Evolutionary conservation across 2,888 invertebrate species (phyloP), one percentile per base, ranked within the genome.

Genomic region (Lepidonotus clava): DNA sequence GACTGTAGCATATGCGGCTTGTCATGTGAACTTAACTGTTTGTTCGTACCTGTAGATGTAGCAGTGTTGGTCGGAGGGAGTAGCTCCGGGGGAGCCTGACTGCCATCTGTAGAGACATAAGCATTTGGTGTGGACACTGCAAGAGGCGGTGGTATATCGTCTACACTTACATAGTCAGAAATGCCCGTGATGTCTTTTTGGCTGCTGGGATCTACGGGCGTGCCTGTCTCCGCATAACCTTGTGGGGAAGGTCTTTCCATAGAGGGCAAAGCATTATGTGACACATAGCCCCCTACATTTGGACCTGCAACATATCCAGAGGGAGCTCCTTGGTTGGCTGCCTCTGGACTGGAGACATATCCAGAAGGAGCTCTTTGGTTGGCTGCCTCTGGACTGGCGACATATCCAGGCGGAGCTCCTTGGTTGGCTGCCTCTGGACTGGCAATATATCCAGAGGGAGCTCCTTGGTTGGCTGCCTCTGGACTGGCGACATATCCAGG

Each of bases 401-500:
- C 71, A 71, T 71, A 71, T 36, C 71, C 71, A 5, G 38, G 36
- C 2, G 71, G 71, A 36, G 71, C 38, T 38, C 71, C 71, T n/a
- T 71, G 71, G 21, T 71, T 71, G 38, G 71, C 38, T 71, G 38
- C 71, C 6, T 71, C 36, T n/a, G 71, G 71, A 34, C 34, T n/a
- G 0, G 71, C 38, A 1, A 71, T 38, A 71, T 71, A 71, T 71
- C 71, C 71, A 5, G 38, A n/a, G 4, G 71, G n/a, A 36, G 71
- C 34, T 38, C 71, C 71, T n/a, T 71, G 71, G 38, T 71, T 71
- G 71, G 71, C 71, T 34, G 71, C 38, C 38, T 38, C 71, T n/a
- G 71, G 71, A 34, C 4, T n/a, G 1, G 71, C 38, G 2, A 38
- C 71, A 71, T 36, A 71, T 71, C 71, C 71, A 32, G 32, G 34